Conservation (phyloP, 2,113 vertebrate genomes). For the Nesoenas mayeri region DNA sequence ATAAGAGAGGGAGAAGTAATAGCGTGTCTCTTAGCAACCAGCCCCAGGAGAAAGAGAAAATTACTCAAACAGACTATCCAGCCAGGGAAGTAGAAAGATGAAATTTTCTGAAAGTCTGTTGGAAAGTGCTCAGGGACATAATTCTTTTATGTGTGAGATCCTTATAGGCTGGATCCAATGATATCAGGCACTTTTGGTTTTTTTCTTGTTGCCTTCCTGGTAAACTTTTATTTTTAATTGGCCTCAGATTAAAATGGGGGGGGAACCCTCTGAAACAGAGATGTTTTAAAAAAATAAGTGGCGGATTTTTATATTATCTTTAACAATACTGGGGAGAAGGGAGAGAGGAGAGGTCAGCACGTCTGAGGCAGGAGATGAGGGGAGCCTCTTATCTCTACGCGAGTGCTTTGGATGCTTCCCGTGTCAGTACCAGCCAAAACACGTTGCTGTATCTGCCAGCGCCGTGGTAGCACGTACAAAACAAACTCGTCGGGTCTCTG, state of each 20-base stretch:
- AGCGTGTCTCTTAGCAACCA: conserved; percentile 80
- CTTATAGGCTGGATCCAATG: conserved; percentile 29
- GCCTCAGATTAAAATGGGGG: background rate
- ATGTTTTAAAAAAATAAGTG: background rate
- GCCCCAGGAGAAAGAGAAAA: conserved; percentile 77
- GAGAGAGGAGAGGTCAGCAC: background rate
- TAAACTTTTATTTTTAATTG: conserved; percentile 43
- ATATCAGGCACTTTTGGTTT: background rate
- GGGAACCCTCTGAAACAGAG: background rate
- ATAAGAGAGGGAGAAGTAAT: conserved; percentile 78
- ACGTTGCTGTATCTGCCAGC: background rate
- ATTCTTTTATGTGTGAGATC: conserved; percentile 46
- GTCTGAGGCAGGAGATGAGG: background rate
- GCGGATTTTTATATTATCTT: conserved; percentile 13
- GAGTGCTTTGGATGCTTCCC: conserved; percentile 34
- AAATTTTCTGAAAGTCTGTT: conserved; percentile 69
- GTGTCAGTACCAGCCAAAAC: background rate
- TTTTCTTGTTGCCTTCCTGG: background rate
- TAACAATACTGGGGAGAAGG: background rate
- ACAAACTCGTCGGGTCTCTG: background rate
- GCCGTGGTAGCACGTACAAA: background rate
- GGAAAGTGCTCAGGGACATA: conserved; percentile 62
- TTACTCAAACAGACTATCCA: conserved; percentile 73
- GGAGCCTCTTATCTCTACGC: background rate
- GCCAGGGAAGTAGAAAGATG: conserved; percentile 69